Base-by-base conservation (phyloP, 2,888 invertebrate genomes). In the Anticlea derivata region DNA sequence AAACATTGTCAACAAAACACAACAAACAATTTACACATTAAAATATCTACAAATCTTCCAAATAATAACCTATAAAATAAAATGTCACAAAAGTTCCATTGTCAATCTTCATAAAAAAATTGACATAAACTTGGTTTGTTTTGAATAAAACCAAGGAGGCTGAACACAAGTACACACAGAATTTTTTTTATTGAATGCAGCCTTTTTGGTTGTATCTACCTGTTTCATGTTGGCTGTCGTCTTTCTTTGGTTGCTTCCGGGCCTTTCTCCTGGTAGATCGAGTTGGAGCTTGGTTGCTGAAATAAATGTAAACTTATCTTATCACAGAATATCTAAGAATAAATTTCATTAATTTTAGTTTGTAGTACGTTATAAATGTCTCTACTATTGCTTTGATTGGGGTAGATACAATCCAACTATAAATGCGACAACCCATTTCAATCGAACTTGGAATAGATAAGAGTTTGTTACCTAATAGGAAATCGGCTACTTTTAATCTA, bases 221-320 rank as follows among this genome's bases (percentile, higher is more conserved):
- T 60, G 86, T 83, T 56, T 89, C 90, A 53, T 84, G 78, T 58
- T 80, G 86, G 45, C 77, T 78, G 50, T 83, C 80, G 7, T 77
- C 80, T 66, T 89, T 85, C 65, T 87, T 86, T 26, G 71, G 71
- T 55, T 69, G 72, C 54, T 69, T 71, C 3, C 68, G 71, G 1
- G 71, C 71, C 53, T 68, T 75, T 27, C 78, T 74, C 54, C 83
- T 73, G 1, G 83, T 81, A 0, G 79, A 74, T 49, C 82, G 73
- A 0, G 80, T 75, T 2, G 81, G 81, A 1, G 78, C 79, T 75
- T 86, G 86, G 58, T 84, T 86, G 58, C 88, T 88, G 65, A 48
- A 55, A 40, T 6, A 29, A 38, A 40, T 13, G n/a, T 7, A 13
- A 7, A 33, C 5, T 11, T 23, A 10, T 5, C n/a, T n/a, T n/a